Base-by-base conservation (phyloP, 2,113 vertebrate species). In the Chiloscyllium plagiosum region DNA sequence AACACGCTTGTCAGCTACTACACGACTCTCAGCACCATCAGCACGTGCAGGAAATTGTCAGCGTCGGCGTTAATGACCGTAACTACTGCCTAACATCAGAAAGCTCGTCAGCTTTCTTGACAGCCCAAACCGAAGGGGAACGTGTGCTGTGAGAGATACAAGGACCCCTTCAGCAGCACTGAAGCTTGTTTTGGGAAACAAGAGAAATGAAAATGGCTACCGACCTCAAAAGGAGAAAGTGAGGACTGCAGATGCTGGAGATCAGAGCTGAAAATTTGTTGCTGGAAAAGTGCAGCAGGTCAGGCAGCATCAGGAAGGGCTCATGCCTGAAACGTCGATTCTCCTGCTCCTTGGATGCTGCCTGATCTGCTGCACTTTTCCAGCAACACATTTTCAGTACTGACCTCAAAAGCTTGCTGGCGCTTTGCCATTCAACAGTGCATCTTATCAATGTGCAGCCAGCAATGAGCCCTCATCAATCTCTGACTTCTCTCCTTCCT, bases 21-120 rank as follows among this genome's bases (percentile, higher is more conserved):
- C 98, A 98, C 97, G 98, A 98, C 98, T 98, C 98, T 98, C 98
- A 98, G 97, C 97, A 97, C 97, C 97, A 97, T 97, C 97, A 96
- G 97, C 78, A 96, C 96, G 96, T 95, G 96, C 96, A 96, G 96
- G 95, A 97, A 97, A 96, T 96, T 98, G 97, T 98, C 98, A 97
- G 96, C 93, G 69, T 96, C 96, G 97, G 96, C 96, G 96, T 96
- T 97, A 97, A 96, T 97, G 96, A 97, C 96, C 96, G 96, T 96
- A 96, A 15, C 95, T 96, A 96, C 96, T 97, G 0, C 95, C 96
- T 96, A 96, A 97, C 96, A 96, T 96, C 96, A 96, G 96, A 96
- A 97, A 96, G 96, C 97, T 90, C 96, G n/a, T 42, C 80, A 42
- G n/a, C 17, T 61, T 22, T 47, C 0, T 0, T 2, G 26, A 78